Conservation (phyloP, 2,888 invertebrate genomes). For the Drosophila rellima region DNA sequence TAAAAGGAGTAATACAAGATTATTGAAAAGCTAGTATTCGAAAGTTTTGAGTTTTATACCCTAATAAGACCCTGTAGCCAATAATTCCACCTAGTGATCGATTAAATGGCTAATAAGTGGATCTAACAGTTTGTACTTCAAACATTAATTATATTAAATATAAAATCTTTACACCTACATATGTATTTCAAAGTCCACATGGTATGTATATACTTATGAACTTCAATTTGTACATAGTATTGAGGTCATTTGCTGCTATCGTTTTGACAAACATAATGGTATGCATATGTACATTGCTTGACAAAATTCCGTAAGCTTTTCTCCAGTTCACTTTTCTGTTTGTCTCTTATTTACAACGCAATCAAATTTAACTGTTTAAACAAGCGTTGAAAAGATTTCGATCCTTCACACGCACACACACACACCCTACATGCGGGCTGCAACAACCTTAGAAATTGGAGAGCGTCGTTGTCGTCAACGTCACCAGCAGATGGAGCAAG, state of each 20-base stretch:
- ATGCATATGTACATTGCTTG: slow-evolving; percentile 38
- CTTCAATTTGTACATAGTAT: not conserved
- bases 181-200: too few species aligned
- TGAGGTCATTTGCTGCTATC: slow-evolving; percentile 21
- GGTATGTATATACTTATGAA: too few species aligned
- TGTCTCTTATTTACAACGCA: slow-evolving; percentile 70
- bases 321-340: slow-evolving; percentile 46
- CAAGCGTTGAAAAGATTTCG: slow-evolving; percentile 68
- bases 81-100: too few species aligned
- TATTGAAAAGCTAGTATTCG: too few species aligned
- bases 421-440: slow-evolving; percentile 47
- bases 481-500: not conserved
- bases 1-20: too few species aligned
- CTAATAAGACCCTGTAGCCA: too few species aligned
- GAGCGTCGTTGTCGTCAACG: slow-evolving; percentile 11
- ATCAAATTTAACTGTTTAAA: slow-evolving; percentile 78
- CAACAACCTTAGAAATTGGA: slow-evolving; percentile 30
- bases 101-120: too few species aligned
- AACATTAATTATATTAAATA: too few species aligned
- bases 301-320: slow-evolving; percentile 31
- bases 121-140: too few species aligned
- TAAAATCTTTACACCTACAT: too few species aligned
- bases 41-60: too few species aligned
- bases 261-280: slow-evolving; percentile 29
- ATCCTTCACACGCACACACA: slow-evolving; percentile 32